These are phyloP conservation scores for Macrotrachela quadricornifera DNA, from an alignment of 1,140 invertebrate species.

Conservation along the genomic window DNA sequence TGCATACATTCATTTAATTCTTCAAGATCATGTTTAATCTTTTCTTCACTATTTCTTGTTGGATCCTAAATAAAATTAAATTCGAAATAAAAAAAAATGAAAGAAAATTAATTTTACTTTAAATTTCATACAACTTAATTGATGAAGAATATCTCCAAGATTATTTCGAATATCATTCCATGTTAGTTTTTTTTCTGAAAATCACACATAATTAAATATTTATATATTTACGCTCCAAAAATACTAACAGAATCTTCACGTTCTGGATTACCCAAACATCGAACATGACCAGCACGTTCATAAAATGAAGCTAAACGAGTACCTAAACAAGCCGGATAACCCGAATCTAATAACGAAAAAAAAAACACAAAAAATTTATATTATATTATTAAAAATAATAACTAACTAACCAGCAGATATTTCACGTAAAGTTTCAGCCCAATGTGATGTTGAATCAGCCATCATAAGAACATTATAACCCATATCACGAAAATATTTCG, in stretches of 20 bases:
- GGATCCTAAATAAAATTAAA: conserved; percentile 50
- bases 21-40: conserved; percentile 82
- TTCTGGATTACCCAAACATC: conserved; percentile 86
- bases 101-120: conserved; percentile 46
- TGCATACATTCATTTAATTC: conserved; percentile 30
- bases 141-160: conserved; percentile 85
- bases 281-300: conserved; percentile 89
- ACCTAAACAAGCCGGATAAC: conserved; percentile 94
- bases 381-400: too few relatives aligned
- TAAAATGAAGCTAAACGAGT: conserved; percentile 96
- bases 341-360: conserved; percentile 34
- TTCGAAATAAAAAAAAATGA: conserved; percentile 10
- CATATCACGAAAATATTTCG: conserved; percentile 95
- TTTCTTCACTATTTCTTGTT: conserved; percentile 82
- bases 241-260: conserved; percentile 93
- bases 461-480: conserved; percentile 99
- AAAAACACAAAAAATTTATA: too few relatives aligned
- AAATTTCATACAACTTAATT: conserved; percentile 98
- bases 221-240: conserved; percentile 51
- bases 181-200: conserved; percentile 96
- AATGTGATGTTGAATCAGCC: conserved; percentile 99
- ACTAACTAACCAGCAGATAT: conserved; percentile 68
- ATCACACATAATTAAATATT: too few relatives aligned
- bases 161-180: conserved; percentile 89
- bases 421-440: conserved; percentile 98